Evolutionary conservation across 2,113 vertebrate genomes (phyloP), one percentile per base, ranked within the genome.

Genomic region (Rousettus leschenaultii): DNA sequence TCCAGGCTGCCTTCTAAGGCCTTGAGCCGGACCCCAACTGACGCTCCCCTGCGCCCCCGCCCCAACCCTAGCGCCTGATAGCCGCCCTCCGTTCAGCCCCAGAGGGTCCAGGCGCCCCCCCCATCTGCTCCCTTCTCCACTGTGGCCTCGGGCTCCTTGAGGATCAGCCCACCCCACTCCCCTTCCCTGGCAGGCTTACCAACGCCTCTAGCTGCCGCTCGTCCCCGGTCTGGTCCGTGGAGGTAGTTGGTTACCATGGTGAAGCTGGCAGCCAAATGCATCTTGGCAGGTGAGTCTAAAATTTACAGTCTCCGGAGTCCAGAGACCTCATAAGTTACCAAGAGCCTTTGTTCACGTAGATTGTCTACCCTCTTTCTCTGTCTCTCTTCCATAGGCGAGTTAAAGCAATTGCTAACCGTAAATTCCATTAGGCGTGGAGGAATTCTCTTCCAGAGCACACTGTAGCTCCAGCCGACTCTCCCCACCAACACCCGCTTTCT

Each of bases 201-300:
- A 28, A 2, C 86, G 51, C 66, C 89, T 71, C 40, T 28, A 66
- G 88, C 94, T 33, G 43, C 65, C 6, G 53, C 94, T 16, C 48
- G 38, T 40, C 15, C 73, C 8, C 30, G 7, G n/a, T 51, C 45
- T 3, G 63, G 40, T 35, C 57, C 28, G 70, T 7, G 80, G 84
- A 78, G 63, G 95, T 68, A 80, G 40, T 79, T 70, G 96, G 97
- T 94, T 93, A 82, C 89, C 96, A 99, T 99, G 99, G 98, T 98
- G 98, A 99, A 98, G 97, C 98, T 99, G 91, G 93, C 98, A 35
- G 99, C 99, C 92, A 99, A 98, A 66, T 99, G 98, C 97, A 96
- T 99, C 85, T 97, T 99, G 97, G 98, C 98, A 96, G 99, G 99
- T 99, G 98, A 98, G 99, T 98, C n/a, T 9, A 85, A 53, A 77